These are phyloP conservation scores for Phaethon lepturus DNA, from an alignment of 2,113 vertebrate genomes.

Conservation along the genomic window DNA sequence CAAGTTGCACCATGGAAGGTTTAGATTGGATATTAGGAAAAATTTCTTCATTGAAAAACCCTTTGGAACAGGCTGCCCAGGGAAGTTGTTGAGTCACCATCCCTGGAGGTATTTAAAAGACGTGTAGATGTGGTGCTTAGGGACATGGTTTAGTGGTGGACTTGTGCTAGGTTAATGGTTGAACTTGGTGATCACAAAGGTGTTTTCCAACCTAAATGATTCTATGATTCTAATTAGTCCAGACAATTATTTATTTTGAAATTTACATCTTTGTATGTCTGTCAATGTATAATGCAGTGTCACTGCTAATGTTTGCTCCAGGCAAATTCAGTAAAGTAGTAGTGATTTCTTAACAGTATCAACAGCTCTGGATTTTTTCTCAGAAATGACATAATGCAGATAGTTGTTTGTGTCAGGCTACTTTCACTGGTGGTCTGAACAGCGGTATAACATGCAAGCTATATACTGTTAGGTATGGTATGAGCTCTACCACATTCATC, in stretches of 20 bases:
- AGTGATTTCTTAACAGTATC: background rate
- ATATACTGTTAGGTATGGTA: background rate
- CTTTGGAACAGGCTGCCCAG: too few relatives aligned
- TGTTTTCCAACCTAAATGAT: too few relatives aligned
- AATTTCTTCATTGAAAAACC: too few relatives aligned
- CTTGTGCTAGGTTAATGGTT: too few relatives aligned
- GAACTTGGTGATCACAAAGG: too few relatives aligned
- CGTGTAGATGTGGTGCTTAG: too few relatives aligned
- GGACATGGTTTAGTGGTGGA: too few relatives aligned
- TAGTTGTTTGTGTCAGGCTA: background rate
- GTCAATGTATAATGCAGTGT: background rate
- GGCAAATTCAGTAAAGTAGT: background rate
- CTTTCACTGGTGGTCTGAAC: background rate
- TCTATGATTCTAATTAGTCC: background rate
- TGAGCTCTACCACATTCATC: background rate
- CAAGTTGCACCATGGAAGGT: too few relatives aligned
- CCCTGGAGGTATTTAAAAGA: too few relatives aligned
- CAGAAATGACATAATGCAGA: background rate
- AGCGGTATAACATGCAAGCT: background rate
- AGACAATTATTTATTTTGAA: background rate
- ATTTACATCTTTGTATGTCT: background rate
- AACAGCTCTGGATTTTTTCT: background rate
- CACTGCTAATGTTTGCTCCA: background rate
- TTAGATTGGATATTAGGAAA: too few relatives aligned
- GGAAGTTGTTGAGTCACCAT: too few relatives aligned